Evolutionary conservation across 2,113 vertebrate species (phyloP).

Genomic region (Micromys minutus): DNA sequence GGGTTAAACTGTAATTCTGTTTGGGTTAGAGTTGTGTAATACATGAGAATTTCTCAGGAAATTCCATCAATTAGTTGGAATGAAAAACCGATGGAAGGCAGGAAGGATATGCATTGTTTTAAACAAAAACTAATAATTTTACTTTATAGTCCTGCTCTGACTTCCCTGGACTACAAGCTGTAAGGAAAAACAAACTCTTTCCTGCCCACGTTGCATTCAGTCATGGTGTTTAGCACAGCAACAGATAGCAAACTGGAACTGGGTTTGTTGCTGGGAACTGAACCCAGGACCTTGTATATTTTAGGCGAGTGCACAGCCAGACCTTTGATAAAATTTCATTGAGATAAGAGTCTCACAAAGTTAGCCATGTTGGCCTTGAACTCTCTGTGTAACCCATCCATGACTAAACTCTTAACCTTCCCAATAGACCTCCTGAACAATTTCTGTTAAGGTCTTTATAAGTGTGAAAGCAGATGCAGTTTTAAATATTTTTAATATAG

Average conservation of each 20-base stretch:
- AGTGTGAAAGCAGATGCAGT: not conserved
- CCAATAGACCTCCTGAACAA: not conserved
- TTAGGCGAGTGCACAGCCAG: not conserved
- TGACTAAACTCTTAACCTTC: not conserved
- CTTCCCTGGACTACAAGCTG: not conserved
- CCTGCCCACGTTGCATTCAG: not conserved
- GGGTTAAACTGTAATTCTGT: not conserved
- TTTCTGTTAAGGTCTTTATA: not conserved
- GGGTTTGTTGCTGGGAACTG: not conserved
- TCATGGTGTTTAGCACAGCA: not conserved
- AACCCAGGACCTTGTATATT: not conserved
- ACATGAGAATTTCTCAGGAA: not conserved
- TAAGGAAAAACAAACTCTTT: not conserved
- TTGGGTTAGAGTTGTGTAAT: not conserved
- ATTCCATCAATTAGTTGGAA: slow-evolving; percentile 6
- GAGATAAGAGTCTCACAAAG: not conserved
- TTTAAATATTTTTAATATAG: not conserved
- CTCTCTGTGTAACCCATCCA: not conserved
- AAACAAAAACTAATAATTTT: not conserved
- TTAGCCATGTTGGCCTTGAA: not conserved
- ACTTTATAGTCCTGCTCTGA: not conserved
- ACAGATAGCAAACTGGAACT: not conserved
- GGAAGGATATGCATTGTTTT: not conserved
- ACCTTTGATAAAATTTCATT: not conserved
- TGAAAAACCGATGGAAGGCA: slow-evolving; percentile 20